phyloP scores from a whole-genome alignment of 2,888 invertebrate species.

The Polietes domitor region DNA sequence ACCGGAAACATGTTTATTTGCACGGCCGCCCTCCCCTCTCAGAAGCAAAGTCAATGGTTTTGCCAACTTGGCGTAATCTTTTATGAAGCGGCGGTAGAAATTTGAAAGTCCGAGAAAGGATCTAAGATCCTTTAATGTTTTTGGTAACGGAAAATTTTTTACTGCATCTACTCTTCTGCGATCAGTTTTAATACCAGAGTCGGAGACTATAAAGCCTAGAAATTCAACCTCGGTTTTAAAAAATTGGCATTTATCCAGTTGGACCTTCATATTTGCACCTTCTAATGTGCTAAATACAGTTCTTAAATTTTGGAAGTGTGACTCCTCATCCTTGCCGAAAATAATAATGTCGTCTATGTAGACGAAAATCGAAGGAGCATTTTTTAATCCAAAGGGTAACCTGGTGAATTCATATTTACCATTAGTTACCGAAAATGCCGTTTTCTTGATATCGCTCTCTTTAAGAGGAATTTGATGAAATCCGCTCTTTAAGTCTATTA shows the following conservation, averaged over 20 bases:
- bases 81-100: not conserved
- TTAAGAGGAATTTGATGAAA: conserved; percentile 22
- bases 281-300: conserved; percentile 26
- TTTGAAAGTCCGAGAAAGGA: conserved; percentile 60
- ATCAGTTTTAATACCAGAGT: conserved; percentile 24
- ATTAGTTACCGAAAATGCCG: not conserved
- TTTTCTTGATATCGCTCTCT: not conserved
- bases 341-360: conserved; percentile 31
- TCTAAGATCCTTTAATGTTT: conserved; percentile 60
- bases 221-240: conserved; percentile 16
- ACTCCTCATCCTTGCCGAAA: not conserved
- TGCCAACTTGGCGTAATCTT: conserved; percentile 27
- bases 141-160: not conserved
- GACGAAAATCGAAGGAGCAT: conserved; percentile 23
- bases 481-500: conserved; percentile 42
- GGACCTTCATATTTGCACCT: conserved; percentile 46
- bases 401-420: not conserved
- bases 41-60: conserved; percentile 34
- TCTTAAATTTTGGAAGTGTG: not conserved
- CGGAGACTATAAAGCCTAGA: conserved; percentile 1
- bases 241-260: conserved; percentile 14
- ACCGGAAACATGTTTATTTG: not conserved
- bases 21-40: not conserved
- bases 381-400: not conserved
- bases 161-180: conserved; percentile 16